Percentiles rank a stretch among this genome's conserved stretches.
These are phyloP conservation scores for Eulacestoma nigropectus DNA, from an alignment of 2,113 vertebrate species.

Conservation along the genomic window DNA sequence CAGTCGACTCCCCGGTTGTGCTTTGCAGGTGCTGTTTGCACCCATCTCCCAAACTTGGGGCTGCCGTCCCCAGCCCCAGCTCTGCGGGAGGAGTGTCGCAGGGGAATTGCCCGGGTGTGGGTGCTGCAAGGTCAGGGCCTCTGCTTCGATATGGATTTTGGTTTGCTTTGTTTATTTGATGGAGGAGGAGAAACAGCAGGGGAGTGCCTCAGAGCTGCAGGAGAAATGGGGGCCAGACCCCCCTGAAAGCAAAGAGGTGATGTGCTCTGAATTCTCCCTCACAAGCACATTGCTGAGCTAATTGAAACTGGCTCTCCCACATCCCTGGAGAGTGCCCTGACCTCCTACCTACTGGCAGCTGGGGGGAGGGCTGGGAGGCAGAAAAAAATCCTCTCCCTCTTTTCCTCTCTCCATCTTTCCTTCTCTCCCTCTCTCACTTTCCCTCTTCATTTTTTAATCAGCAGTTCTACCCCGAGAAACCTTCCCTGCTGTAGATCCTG, in stretches of 20 bases:
- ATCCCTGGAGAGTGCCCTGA: constrained; percentile 16
- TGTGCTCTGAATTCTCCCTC: background rate
- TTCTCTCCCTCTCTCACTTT: background rate
- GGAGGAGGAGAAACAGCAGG: background rate
- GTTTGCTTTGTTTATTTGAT: background rate
- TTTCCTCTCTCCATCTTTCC: background rate
- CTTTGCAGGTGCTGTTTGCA: background rate
- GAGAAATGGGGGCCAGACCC: background rate
- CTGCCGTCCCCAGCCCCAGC: background rate
- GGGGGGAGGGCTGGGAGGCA: background rate
- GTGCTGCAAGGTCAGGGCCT: background rate
- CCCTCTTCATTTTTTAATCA: background rate
- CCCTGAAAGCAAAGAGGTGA: background rate
- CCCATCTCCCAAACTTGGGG: background rate
- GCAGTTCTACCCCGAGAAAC: background rate
- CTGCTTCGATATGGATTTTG: background rate
- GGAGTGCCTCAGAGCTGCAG: background rate
- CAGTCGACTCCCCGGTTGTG: accelerated
- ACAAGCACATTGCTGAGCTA: background rate
- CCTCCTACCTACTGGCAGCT: background rate
- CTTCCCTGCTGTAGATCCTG: background rate
- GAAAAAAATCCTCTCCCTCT: background rate
- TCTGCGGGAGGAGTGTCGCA: accelerated
- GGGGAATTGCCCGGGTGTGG: accelerated
- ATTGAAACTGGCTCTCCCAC: constrained; percentile 47